Percentiles rank a stretch among this genome's conserved stretches.
Conservation (phyloP, 23 tunicate species). For the Diplosoma virens region DNA sequence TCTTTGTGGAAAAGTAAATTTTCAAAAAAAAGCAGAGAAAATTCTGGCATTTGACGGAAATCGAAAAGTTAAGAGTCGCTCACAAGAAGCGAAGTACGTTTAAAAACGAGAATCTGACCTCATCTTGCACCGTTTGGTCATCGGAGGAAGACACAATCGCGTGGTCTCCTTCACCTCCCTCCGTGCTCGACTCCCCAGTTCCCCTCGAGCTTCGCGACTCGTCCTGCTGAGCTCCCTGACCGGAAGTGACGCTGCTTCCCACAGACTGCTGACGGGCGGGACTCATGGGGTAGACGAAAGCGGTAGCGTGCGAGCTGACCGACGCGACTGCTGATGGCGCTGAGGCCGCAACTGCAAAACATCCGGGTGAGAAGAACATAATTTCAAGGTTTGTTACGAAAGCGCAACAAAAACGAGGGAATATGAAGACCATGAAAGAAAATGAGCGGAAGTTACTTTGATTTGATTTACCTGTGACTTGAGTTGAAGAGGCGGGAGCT, state of each 20-base stretch:
- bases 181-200: slow-evolving; percentile 1
- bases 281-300: slow-evolving; percentile 88
- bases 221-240: neutral
- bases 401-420: too few relatives aligned
- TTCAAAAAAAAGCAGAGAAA: too few relatives aligned
- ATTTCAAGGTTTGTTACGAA: too few relatives aligned
- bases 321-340: slow-evolving; percentile 18
- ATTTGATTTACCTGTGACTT: slow-evolving; percentile 35
- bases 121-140: slow-evolving; percentile 69
- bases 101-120: slow-evolving; percentile 9
- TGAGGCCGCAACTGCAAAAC: slow-evolving; percentile 24
- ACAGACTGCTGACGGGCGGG: slow-evolving; percentile 59
- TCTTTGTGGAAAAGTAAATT: too few relatives aligned
- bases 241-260: slow-evolving; percentile 30
- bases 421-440: too few relatives aligned
- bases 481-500: slow-evolving; percentile 76
- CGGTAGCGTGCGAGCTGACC: slow-evolving; percentile 26
- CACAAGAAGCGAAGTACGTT: too few relatives aligned
- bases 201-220: neutral
- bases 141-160: slow-evolving; percentile 88
- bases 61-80: too few relatives aligned
- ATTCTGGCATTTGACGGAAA: too few relatives aligned
- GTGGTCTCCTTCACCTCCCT: slow-evolving; percentile 57
- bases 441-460: too few relatives aligned
- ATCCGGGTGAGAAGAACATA: too few relatives aligned